Percentiles rank a stretch among this genome's conserved stretches.
Conservation (phyloP, 1,140 invertebrate genomes). For the Sycophaga agraensis region DNA sequence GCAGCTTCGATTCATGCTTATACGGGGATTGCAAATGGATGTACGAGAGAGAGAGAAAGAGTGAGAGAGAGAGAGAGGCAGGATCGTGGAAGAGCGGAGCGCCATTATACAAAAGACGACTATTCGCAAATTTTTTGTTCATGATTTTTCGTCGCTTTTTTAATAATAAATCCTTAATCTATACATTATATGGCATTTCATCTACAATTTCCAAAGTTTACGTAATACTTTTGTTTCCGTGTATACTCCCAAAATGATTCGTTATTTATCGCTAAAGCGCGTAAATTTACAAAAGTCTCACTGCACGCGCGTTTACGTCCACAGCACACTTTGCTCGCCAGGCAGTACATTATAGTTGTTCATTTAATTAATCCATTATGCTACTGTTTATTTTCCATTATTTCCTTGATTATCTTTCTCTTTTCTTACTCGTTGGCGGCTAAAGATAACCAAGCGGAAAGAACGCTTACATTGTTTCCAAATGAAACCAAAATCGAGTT, state of each 20-base stretch:
- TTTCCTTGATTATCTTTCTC: too few species aligned
- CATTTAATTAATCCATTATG: not conserved
- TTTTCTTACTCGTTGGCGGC: too few species aligned
- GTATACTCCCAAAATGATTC: slow-evolving; percentile 2
- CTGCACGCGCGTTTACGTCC: slow-evolving; percentile 7
- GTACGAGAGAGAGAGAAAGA: not conserved
- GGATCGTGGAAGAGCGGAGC: not conserved
- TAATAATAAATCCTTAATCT: slow-evolving; percentile 32
- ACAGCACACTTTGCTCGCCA: slow-evolving; percentile 4
- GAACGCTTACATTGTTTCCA: too few species aligned
- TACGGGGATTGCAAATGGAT: not conserved
- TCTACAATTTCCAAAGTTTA: slow-evolving; percentile 31
- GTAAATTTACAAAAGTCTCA: slow-evolving; percentile 25
- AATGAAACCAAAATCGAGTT: too few species aligned
- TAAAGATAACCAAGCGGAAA: too few species aligned
- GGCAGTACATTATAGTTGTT: slow-evolving; percentile 14
- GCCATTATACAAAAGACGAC: too few species aligned
- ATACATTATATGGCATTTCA: slow-evolving; percentile 32
- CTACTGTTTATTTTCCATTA: not conserved
- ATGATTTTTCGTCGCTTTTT: slow-evolving; percentile 7
- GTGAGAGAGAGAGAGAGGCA: too few species aligned
- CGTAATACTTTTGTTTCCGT: slow-evolving; percentile 21
- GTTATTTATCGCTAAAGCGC: slow-evolving; percentile 9
- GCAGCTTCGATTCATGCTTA: too few species aligned
- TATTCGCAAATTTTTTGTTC: slow-evolving; percentile 1